These are phyloP conservation scores for Melinopterus prodromus DNA, from an alignment of 2,888 invertebrate genomes.

Conservation along the genomic window DNA sequence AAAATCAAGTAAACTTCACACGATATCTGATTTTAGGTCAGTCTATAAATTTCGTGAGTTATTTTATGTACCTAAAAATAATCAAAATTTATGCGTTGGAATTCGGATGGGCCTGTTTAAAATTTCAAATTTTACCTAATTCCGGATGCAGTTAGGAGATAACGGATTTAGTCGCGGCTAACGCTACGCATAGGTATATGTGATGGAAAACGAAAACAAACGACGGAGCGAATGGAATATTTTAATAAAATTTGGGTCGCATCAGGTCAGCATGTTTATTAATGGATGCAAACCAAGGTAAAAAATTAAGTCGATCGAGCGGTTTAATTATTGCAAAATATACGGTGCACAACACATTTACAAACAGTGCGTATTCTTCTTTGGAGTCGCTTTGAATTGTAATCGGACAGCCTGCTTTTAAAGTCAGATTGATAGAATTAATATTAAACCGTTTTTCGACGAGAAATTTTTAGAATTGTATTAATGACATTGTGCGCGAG, in stretches of 20 bases:
- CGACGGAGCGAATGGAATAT: background rate
- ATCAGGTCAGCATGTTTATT: constrained; percentile 29
- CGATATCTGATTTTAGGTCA: too few relatives aligned
- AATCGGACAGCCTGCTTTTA: background rate
- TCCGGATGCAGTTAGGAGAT: background rate
- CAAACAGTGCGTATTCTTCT: constrained; percentile 9
- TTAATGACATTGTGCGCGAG: background rate
- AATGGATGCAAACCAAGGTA: constrained; percentile 23
- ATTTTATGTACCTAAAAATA: background rate
- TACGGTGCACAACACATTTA: constrained; percentile 13
- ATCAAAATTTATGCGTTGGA: background rate
- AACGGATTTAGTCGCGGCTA: background rate
- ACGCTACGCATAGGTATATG: background rate
- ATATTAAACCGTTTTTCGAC: background rate
- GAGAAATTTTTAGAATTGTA: too few relatives aligned
- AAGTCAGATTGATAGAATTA: background rate
- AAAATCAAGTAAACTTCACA: too few relatives aligned
- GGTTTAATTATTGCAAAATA: constrained; percentile 12
- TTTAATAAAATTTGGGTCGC: constrained; percentile 26
- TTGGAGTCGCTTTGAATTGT: background rate
- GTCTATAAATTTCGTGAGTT: too few relatives aligned
- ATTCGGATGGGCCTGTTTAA: background rate
- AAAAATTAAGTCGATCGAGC: constrained; percentile 8
- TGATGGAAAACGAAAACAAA: background rate
- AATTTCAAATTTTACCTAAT: background rate